These are phyloP conservation scores for Thelaira solivaga DNA, from an alignment of 2,888 invertebrate genomes.

Conservation along the genomic window DNA sequence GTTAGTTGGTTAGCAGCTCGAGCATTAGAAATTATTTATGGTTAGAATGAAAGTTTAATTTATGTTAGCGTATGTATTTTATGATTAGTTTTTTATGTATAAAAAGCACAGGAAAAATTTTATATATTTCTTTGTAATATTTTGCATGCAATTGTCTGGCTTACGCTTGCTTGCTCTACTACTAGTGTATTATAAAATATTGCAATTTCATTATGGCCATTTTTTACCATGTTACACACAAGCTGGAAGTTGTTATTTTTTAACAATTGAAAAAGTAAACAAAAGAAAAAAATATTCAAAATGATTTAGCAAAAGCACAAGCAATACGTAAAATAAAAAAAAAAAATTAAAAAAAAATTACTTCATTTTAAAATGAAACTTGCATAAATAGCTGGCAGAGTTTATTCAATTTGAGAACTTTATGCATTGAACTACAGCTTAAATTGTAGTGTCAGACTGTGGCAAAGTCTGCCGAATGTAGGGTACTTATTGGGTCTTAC, in stretches of 20 bases:
- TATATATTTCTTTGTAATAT: constrained; percentile 1
- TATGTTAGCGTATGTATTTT: neutral
- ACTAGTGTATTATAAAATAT: constrained; percentile 37
- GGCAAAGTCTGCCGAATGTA: too few species aligned
- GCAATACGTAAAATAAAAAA: constrained; percentile 15
- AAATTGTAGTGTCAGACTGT: too few species aligned
- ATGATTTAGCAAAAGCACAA: constrained; percentile 44
- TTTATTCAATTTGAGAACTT: too few species aligned
- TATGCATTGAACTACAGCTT: too few species aligned
- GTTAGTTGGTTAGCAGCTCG: neutral
- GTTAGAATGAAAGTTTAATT: constrained; percentile 60
- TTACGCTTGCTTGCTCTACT: constrained; percentile 24
- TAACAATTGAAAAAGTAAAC: constrained; percentile 12
- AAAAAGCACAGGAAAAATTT: neutral
- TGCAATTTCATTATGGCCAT: constrained; percentile 20
- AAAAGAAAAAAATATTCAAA: constrained; percentile 41
- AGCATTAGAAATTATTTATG: constrained; percentile 17
- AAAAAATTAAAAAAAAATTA: neutral
- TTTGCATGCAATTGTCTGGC: constrained; percentile 48
- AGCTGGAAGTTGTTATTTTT: neutral
- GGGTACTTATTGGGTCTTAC: too few species aligned
- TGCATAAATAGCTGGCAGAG: too few species aligned
- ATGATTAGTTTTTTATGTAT: neutral
- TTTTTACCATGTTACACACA: constrained; percentile 1
- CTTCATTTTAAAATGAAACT: too few species aligned